Evolutionary conservation across 2,888 invertebrate species (phyloP).

Genomic region (Baccha elongata): DNA sequence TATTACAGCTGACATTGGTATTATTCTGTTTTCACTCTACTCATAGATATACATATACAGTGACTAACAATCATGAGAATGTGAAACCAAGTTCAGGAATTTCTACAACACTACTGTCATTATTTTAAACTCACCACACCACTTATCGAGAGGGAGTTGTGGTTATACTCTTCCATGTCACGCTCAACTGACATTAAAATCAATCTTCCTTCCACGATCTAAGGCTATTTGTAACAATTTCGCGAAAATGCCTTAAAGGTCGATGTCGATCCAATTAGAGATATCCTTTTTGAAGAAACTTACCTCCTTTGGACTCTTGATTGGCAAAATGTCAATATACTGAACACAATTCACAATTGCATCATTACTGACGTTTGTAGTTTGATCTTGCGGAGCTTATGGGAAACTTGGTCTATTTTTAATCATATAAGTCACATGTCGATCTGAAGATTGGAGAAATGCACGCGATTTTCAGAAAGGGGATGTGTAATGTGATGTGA

Average conservation of each 20-base stretch:
- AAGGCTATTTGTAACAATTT: slow-evolving; percentile 60
- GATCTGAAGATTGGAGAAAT: slow-evolving; percentile 61
- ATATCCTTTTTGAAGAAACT: slow-evolving; percentile 61
- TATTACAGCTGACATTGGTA: background rate
- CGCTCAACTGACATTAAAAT: slow-evolving; percentile 37
- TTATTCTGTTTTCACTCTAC: background rate
- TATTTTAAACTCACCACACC: background rate
- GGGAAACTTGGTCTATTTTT: slow-evolving; percentile 65
- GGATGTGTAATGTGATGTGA: background rate
- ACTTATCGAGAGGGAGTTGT: background rate
- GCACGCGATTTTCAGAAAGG: slow-evolving; percentile 63
- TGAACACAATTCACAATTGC: slow-evolving; percentile 12
- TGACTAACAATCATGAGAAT: slow-evolving; percentile 6
- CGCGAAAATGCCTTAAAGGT: slow-evolving; percentile 50
- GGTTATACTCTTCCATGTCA: slow-evolving; percentile 33
- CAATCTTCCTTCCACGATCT: slow-evolving; percentile 41
- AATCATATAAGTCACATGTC: slow-evolving; percentile 17
- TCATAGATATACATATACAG: too few relatives aligned
- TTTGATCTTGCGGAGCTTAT: slow-evolving; percentile 48
- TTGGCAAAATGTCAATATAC: slow-evolving; percentile 9
- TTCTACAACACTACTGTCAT: background rate
- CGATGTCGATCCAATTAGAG: slow-evolving; percentile 67
- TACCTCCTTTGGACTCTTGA: slow-evolving; percentile 19
- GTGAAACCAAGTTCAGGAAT: background rate
- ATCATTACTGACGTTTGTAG: slow-evolving; percentile 53